Conservation (phyloP, 2,888 invertebrate genomes). For the Minunthozetes semirufus region DNA sequence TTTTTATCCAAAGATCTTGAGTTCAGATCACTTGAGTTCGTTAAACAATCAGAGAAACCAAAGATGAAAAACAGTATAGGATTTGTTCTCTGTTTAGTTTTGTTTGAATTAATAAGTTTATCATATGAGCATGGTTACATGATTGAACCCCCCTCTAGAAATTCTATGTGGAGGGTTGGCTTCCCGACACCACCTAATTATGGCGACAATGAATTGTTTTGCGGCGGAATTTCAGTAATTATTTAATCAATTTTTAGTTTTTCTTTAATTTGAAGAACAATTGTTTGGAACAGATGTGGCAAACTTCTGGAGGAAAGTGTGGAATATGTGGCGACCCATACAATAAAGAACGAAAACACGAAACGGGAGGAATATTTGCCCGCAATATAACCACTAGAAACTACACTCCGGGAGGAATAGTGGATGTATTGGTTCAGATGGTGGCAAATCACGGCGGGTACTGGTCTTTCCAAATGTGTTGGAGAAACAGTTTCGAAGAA, state of each 20-base stretch:
- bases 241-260: not conserved
- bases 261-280: not conserved
- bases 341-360: constrained; percentile 41
- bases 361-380: constrained; percentile 42
- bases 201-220: constrained; percentile 46
- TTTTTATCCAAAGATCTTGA: not conserved
- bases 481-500: constrained; percentile 37
- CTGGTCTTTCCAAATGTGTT: constrained; percentile 42
- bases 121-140: constrained; percentile 43
- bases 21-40: not conserved
- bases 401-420: constrained; percentile 40
- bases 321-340: constrained; percentile 44
- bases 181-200: constrained; percentile 53
- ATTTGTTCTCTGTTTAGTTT: not conserved
- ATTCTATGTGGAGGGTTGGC: constrained; percentile 57
- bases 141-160: constrained; percentile 45
- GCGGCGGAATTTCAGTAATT: constrained; percentile 49
- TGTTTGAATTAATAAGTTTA: not conserved
- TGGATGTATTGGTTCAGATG: constrained; percentile 42
- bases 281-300: constrained; percentile 39
- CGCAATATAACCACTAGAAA: constrained; percentile 40
- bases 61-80: not conserved
- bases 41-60: not conserved
- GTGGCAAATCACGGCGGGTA: constrained; percentile 43
- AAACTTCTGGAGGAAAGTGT: constrained; percentile 43